A percentile compares a stretch with the other conserved stretches of the same genome.
Evolutionary conservation across 2,797 vertebrate genomes (phyloP).

Genomic region (Meda fulgida): DNA sequence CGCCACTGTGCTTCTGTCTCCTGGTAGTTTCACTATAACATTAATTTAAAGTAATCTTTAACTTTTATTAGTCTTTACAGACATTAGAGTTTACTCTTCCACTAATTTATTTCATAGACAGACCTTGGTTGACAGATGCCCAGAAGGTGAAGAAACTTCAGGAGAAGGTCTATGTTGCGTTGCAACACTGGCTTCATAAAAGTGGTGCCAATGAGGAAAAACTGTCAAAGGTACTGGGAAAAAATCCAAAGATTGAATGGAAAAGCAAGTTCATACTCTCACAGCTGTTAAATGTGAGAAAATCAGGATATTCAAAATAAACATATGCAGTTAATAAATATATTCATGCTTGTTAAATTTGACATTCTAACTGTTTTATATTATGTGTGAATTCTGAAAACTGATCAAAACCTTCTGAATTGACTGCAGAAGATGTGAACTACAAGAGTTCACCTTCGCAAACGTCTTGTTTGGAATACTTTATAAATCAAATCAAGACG

Average conservation of each 20-base stretch:
- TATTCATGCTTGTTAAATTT: background rate
- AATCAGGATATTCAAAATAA: background rate
- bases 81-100: slow-evolving; percentile 7
- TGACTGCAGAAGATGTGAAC: background rate
- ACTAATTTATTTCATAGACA: slow-evolving; percentile 74
- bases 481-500: slow-evolving; percentile 17
- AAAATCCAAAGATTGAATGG: background rate
- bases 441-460: background rate
- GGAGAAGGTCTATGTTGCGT: slow-evolving; percentile 87
- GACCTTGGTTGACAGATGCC: slow-evolving; percentile 86
- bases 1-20: slow-evolving; percentile 86
- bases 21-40: slow-evolving; percentile 73
- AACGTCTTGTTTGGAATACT: background rate
- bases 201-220: slow-evolving; percentile 84
- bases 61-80: background rate
- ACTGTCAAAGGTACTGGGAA: slow-evolving; percentile 83
- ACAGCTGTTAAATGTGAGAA: slow-evolving; percentile 13
- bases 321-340: background rate
- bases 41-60: background rate
- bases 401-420: slow-evolving; percentile 12
- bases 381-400: slow-evolving; percentile 6
- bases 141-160: slow-evolving; percentile 90
- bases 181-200: slow-evolving; percentile 87
- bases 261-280: background rate
- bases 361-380: background rate